These are phyloP conservation scores for Rhyzopertha dominica DNA, from an alignment of 1,140 invertebrate species.

Conservation along the genomic window DNA sequence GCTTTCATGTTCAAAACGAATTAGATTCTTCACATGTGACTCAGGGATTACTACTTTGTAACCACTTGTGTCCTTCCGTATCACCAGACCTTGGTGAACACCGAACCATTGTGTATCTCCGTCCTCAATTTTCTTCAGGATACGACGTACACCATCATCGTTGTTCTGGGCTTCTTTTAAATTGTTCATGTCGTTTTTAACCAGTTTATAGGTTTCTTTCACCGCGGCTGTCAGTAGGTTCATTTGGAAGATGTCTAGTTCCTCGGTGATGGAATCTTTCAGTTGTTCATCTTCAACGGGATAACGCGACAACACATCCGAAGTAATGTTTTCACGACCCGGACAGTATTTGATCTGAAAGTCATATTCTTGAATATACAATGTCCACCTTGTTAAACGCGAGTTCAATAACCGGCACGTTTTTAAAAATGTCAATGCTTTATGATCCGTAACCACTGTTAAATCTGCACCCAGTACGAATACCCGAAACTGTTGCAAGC, in stretches of 20 bases:
- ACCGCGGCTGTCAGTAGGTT: too few relatives aligned
- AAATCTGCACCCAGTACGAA: slow-evolving; percentile 5
- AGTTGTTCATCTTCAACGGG: slow-evolving; percentile 14
- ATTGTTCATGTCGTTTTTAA: too few relatives aligned
- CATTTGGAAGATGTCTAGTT: too few relatives aligned
- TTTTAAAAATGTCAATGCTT: slow-evolving; percentile 43
- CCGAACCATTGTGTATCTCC: neutral
- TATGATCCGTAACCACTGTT: slow-evolving; percentile 47
- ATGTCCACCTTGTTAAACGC: slow-evolving; percentile 44
- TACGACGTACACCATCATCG: neutral
- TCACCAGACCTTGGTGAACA: too few relatives aligned
- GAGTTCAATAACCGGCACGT: slow-evolving; percentile 39
- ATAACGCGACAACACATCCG: slow-evolving; percentile 25
- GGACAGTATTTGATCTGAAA: slow-evolving; percentile 40
- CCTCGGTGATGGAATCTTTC: too few relatives aligned
- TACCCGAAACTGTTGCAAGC: slow-evolving; percentile 9
- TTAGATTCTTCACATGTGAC: too few relatives aligned
- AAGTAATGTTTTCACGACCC: slow-evolving; percentile 20
- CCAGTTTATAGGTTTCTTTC: too few relatives aligned
- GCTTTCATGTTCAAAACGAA: too few relatives aligned
- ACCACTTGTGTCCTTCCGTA: too few relatives aligned
- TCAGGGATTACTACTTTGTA: too few relatives aligned
- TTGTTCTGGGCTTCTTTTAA: too few relatives aligned
- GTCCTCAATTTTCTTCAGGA: neutral
- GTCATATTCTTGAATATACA: slow-evolving; percentile 44